These are phyloP conservation scores for Euthynnus affinis DNA, from an alignment of 2,797 vertebrate genomes.

Conservation along the genomic window DNA sequence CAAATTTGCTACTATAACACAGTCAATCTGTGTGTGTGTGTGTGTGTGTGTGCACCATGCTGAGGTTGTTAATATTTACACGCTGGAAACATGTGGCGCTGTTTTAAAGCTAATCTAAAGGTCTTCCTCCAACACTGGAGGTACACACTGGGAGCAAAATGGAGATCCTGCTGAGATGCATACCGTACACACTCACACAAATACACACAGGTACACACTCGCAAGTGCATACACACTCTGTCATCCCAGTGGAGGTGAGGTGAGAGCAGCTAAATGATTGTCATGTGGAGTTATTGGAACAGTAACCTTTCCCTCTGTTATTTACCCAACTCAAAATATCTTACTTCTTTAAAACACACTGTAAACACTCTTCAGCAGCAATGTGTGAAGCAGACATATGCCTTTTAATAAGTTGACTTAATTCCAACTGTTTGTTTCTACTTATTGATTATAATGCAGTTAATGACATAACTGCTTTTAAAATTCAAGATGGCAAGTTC, in stretches of 20 bases:
- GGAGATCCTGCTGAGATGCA: slow-evolving; percentile 62
- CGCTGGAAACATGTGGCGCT: slow-evolving; percentile 45
- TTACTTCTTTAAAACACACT: neutral
- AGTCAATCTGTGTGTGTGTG: neutral
- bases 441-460: no score
- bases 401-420: neutral
- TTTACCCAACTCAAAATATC: slow-evolving; percentile 34
- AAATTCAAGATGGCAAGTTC: no score
- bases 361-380: neutral
- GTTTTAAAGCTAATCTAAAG: slow-evolving; percentile 73
- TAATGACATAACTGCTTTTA: no score
- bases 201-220: slow-evolving; percentile 1
- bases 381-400: no score
- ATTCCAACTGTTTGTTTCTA: neutral
- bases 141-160: slow-evolving; percentile 67
- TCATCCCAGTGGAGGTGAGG: slow-evolving; percentile 48
- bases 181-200: slow-evolving; percentile 24
- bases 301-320: slow-evolving; percentile 40
- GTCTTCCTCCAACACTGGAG: slow-evolving; percentile 73
- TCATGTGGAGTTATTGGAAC: slow-evolving; percentile 59
- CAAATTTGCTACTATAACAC: neutral
- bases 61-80: slow-evolving; percentile 70
- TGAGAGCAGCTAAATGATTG: slow-evolving; percentile 48
- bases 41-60: slow-evolving; percentile 12
- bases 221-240: neutral